phyloP scores from a whole-genome alignment of 2,797 vertebrate species.

The Pipistrellus pipistrellus region DNA sequence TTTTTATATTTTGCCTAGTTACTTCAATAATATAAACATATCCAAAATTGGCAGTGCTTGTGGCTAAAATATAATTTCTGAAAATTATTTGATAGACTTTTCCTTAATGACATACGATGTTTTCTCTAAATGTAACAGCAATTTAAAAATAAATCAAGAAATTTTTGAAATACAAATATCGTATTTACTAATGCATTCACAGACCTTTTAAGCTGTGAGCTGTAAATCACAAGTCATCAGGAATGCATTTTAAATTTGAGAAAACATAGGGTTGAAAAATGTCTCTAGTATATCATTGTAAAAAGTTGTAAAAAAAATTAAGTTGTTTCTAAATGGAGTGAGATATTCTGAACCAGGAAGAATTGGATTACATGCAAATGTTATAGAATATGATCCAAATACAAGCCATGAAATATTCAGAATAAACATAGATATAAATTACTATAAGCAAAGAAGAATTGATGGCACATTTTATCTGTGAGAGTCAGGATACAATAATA shows the following conservation, averaged over 20 bases:
- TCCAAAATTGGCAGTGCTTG: neutral
- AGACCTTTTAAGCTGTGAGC: neutral
- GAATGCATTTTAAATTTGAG: neutral
- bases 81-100: slow-evolving; percentile 4
- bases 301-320: neutral
- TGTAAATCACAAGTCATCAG: neutral
- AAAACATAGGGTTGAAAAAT: neutral
- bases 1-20: neutral
- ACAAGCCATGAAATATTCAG: neutral
- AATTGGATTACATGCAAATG: neutral
- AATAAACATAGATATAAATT: neutral
- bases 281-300: neutral
- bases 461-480: neutral
- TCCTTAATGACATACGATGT: neutral
- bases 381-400: neutral
- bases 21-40: neutral
- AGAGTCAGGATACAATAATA: neutral
- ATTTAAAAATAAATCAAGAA: neutral
- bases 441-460: neutral
- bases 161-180: neutral
- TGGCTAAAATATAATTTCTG: neutral
- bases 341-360: neutral
- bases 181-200: neutral
- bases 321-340: neutral
- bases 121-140: neutral